Evolutionary conservation across 1,140 invertebrate species (phyloP).

Genomic region (Magallana angulata): DNA sequence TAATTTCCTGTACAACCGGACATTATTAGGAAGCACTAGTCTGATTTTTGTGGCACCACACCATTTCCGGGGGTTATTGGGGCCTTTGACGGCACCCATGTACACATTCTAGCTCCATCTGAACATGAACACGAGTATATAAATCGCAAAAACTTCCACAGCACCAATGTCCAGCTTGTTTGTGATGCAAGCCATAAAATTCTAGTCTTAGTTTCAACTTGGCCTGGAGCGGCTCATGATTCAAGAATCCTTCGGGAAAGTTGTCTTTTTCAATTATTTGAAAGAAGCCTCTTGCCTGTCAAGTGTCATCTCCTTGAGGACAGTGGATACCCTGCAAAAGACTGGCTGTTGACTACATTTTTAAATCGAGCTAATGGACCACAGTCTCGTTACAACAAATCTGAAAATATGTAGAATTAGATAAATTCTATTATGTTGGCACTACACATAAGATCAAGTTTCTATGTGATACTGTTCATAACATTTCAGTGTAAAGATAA

Average conservation of each 20-base stretch:
- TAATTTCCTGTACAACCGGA: too few relatives aligned
- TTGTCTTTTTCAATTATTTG: constrained; percentile 8
- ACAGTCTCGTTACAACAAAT: too few relatives aligned
- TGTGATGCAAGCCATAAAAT: constrained; percentile 43
- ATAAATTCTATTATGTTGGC: too few relatives aligned
- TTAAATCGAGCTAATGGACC: neutral
- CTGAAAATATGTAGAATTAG: too few relatives aligned
- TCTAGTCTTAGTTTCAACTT: constrained; percentile 41
- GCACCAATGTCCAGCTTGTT: constrained; percentile 59
- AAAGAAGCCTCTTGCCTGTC: neutral
- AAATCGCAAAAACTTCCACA: constrained; percentile 81
- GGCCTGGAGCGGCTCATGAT: constrained; percentile 39
- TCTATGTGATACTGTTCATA: too few relatives aligned
- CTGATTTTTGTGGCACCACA: constrained; percentile 18
- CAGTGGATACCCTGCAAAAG: constrained; percentile 57
- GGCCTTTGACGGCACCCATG: constrained; percentile 81
- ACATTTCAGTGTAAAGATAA: too few relatives aligned
- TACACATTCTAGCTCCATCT: constrained; percentile 79
- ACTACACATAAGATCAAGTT: too few relatives aligned
- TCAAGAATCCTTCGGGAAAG: constrained; percentile 32
- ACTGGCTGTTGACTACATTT: constrained; percentile 58
- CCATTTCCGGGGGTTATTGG: constrained; percentile 79
- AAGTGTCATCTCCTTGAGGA: constrained; percentile 48
- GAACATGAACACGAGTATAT: constrained; percentile 78
- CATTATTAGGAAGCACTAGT: neutral